Evolutionary conservation across 1,140 invertebrate species (phyloP), one percentile per base, ranked within the genome.

Genomic region (Aricia agestis): DNA sequence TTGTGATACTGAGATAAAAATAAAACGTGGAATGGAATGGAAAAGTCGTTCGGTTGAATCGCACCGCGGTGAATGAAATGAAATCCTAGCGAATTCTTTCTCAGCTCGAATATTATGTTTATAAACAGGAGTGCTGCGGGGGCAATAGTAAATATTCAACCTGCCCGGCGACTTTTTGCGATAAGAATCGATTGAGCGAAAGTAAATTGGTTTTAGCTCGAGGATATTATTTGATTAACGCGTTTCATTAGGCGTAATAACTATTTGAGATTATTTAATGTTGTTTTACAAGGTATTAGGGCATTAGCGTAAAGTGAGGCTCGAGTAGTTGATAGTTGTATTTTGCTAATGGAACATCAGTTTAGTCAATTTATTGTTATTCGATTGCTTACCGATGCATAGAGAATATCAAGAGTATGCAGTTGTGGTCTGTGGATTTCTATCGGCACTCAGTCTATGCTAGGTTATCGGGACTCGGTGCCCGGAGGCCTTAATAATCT

Each of bases 1-100:
- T 63, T 18, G 19, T 63, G 18, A 31, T 31, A 18, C 59, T 19
- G 18, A 19, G 10, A 63, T 31, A 63, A 18, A 63, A 25, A 63
- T 63, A 11, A 19, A 52, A 25, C 19, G 3, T 63, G 59, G 11
- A 18, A 63, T 25, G n/a, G n/a, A n/a, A n/a, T n/a, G n/a, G n/a
- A n/a, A n/a, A n/a, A n/a, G 4, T 63, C 10, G 59, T 17, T 19
- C 75, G 82, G 85, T 89, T 87, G 85, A 89, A 86, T 87, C 85
- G 85, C 85, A 79, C 82, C 78, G 81, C 84, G 82, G 82, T 87
- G 83, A 89, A 87, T 87, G 82, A 87, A 87, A 84, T 79, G 73
- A 70, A 79, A 87, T 69, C 75, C 79, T 63, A 77, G 76, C 36
- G 69, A 70, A 68, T 74, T 73, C 69, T 68, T 75, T 68, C 45